These are phyloP conservation scores for Uloborus plumipes DNA, from an alignment of 2,888 invertebrate genomes.

Conservation along the genomic window DNA sequence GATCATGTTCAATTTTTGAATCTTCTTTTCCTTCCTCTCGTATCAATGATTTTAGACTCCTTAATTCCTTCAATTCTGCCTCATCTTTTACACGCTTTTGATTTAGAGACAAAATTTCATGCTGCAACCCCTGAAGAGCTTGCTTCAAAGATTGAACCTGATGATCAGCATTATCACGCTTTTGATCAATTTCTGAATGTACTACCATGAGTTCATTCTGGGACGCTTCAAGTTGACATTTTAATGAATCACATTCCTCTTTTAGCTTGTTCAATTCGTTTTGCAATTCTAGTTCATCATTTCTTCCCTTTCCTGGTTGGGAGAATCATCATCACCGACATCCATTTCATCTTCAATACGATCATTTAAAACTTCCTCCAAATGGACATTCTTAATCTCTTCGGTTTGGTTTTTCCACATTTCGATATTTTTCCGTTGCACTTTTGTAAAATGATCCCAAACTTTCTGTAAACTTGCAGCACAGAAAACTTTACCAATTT, in stretches of 20 bases:
- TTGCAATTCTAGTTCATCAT: conserved; percentile 81
- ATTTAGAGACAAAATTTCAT: conserved; percentile 65
- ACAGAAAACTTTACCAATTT: no score
- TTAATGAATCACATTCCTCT: conserved; percentile 90
- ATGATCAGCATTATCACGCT: conserved; percentile 86
- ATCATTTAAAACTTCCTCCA: no score
- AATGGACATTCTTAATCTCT: no score
- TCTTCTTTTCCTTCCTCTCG: conserved; percentile 1
- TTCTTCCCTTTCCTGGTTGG: conserved; percentile 86
- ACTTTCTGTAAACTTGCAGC: no score
- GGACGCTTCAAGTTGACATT: conserved; percentile 92
- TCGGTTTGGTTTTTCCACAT: no score
- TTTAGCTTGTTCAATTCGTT: not conserved
- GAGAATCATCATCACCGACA: no score
- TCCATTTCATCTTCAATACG: no score
- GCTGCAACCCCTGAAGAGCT: conserved; percentile 73
- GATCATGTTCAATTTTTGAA: not conserved
- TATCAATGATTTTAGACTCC: not conserved
- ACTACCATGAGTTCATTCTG: conserved; percentile 93
- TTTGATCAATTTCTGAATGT: conserved; percentile 83
- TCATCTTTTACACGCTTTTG: conserved; percentile 39
- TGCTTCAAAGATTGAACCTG: conserved; percentile 83
- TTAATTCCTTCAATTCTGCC: conserved; percentile 20
- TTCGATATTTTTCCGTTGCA: no score
- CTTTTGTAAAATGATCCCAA: no score